These are phyloP conservation scores for Bradypodion pumilum DNA, from an alignment of 2,797 vertebrate species.

Conservation along the genomic window DNA sequence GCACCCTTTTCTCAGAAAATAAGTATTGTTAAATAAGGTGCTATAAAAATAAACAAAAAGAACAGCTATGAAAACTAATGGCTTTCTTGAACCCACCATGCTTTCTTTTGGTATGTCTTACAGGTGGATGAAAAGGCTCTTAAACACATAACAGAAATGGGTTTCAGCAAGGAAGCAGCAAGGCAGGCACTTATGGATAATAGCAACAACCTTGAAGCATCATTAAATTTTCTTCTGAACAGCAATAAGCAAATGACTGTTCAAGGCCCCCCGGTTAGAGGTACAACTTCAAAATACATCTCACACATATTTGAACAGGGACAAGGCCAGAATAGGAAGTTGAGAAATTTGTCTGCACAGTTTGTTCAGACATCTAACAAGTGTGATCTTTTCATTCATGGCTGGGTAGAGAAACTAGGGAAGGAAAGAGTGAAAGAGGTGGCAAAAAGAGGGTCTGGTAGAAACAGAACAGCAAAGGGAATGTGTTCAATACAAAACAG, in stretches of 20 bases:
- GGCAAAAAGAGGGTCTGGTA: not conserved
- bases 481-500: not conserved
- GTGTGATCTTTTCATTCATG: not conserved
- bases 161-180: constrained; percentile 93
- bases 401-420: not conserved
- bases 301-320: constrained; percentile 28
- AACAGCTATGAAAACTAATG: not conserved
- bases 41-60: not conserved
- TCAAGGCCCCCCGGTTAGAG: constrained; percentile 83
- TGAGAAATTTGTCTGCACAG: not conserved
- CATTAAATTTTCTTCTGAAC: constrained; percentile 91
- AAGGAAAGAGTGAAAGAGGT: not conserved
- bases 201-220: constrained; percentile 93
- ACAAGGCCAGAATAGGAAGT: not conserved
- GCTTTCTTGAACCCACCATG: no score
- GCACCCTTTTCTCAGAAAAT: not conserved
- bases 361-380: not conserved
- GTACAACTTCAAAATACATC: constrained; percentile 70
- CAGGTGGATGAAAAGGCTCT: constrained; percentile 97
- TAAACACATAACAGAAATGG: constrained; percentile 98
- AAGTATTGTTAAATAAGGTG: not conserved
- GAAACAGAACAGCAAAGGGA: no score
- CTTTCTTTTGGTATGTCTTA: constrained; percentile 42
- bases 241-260: constrained; percentile 80
- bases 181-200: constrained; percentile 95